Evolutionary conservation across 2,888 invertebrate genomes (phyloP).

Genomic region (Brenthis daphne): DNA sequence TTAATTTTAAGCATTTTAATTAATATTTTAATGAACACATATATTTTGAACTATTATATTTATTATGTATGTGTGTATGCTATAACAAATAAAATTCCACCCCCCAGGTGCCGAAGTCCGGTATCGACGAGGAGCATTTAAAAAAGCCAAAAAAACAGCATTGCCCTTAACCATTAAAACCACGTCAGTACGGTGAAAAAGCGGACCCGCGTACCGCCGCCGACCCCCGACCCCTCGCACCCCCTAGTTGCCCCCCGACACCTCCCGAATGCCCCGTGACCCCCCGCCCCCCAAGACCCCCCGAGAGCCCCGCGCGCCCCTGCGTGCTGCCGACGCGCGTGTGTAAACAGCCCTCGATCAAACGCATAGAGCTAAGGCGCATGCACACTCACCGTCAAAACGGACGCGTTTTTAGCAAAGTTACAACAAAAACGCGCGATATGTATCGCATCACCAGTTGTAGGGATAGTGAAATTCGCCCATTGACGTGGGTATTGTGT

Average conservation of each 20-base stretch:
- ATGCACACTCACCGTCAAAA: constrained; percentile 10
- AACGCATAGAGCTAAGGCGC: neutral
- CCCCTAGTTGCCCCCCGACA: neutral
- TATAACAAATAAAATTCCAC: constrained; percentile 1
- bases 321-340: constrained; percentile 16
- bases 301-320: constrained; percentile 33
- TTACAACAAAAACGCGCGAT: constrained; percentile 17
- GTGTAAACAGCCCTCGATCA: neutral
- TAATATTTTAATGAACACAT: no score
- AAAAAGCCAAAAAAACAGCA: constrained; percentile 89
- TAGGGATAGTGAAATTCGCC: constrained; percentile 24
- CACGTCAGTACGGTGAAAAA: constrained; percentile 74
- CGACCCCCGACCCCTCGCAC: constrained; percentile 34
- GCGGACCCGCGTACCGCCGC: constrained; percentile 55
- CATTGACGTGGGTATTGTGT: constrained; percentile 21
- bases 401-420: constrained; percentile 2
- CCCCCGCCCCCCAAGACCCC: neutral
- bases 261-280: neutral
- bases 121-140: constrained; percentile 90
- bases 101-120: constrained; percentile 68
- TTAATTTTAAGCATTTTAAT: no score
- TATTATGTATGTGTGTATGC: neutral
- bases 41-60: no score
- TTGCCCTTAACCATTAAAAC: constrained; percentile 85
- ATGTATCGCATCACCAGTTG: constrained; percentile 7